Evolutionary conservation across 2,888 invertebrate genomes (phyloP), one percentile per base, ranked within the genome.

Genomic region (Eustalomyia histrio): DNA sequence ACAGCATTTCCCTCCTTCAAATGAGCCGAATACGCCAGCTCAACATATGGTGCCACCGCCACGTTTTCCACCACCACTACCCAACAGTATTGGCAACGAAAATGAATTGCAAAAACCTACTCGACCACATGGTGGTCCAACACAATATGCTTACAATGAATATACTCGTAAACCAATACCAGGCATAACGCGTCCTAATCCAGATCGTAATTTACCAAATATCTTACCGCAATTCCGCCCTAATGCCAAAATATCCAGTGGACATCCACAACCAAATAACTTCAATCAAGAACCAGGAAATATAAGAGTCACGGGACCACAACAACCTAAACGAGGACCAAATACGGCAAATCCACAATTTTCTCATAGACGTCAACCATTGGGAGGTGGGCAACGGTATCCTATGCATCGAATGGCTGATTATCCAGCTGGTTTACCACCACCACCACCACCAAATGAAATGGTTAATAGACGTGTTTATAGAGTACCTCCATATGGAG

Each of bases 171-270:
- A 90, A 52, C 85, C 88, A 0, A 80, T 86, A 21, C 84, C 85
- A 0, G 86, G 86, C 18, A 85, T 86, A 52, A 67, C 83, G 4
- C 85, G 87, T 5, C 87, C 86, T 2, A 86, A 85, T 78, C 85
- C 86, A 3, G 88, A 87, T 71, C 85, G 85, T 0, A 86, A 90
- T 72, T 86, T 94, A 55, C 94, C 94, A 0, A 95, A 95, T 85
- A 94, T 95, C 85, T 87, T 95, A 24, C 95, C 95, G 0, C 94
- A 95, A 85, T 95, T 95, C 84, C 91, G 94, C 39, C 95, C 95
- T 0, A 94, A 94, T 84, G 93, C 93, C 1, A 93, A 93, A 84
- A 89, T 92, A 3, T 92, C 92, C 0, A 91, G 90, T 76, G 92
- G 92, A 0, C 88, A 90, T 74, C 85, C 88, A 18, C 84, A 87